Evolutionary conservation across 1,140 invertebrate genomes (phyloP).

Genomic region (Sinella curviseta): DNA sequence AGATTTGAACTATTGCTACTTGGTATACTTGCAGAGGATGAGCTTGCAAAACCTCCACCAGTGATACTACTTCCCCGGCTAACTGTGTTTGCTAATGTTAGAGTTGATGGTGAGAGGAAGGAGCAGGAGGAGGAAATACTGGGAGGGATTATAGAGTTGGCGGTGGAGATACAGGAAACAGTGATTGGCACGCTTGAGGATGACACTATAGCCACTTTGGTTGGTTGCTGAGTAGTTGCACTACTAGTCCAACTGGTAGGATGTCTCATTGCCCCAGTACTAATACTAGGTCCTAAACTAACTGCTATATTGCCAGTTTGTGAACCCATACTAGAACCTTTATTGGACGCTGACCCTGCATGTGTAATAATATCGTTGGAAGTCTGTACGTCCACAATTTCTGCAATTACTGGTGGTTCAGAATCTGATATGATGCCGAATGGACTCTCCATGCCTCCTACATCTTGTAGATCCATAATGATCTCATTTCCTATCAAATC

Average conservation of each 20-base stretch:
- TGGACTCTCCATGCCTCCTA: conserved; percentile 35
- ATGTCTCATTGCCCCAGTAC: background rate
- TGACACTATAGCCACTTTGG: background rate
- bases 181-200: background rate
- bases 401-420: conserved; percentile 36
- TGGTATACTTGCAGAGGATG: background rate
- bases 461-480: conserved; percentile 41
- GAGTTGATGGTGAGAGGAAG: background rate
- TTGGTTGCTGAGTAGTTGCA: background rate
- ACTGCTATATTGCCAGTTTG: background rate
- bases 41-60: background rate
- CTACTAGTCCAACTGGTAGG: background rate
- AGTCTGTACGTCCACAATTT: conserved; percentile 41
- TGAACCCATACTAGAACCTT: background rate
- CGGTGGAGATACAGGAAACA: background rate
- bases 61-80: background rate
- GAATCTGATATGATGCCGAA: conserved; percentile 44
- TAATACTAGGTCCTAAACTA: too few species aligned
- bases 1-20: conserved; percentile 16
- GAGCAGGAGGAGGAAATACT: conserved; percentile 6
- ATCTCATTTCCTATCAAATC: conserved; percentile 38
- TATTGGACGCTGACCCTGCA: background rate
- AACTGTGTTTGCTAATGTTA: background rate
- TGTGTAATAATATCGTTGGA: background rate
- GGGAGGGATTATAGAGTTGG: background rate